Evolutionary conservation across 2,113 vertebrate genomes (phyloP), one percentile per base, ranked within the genome.

Genomic region (Ginglymostoma cirratum): DNA sequence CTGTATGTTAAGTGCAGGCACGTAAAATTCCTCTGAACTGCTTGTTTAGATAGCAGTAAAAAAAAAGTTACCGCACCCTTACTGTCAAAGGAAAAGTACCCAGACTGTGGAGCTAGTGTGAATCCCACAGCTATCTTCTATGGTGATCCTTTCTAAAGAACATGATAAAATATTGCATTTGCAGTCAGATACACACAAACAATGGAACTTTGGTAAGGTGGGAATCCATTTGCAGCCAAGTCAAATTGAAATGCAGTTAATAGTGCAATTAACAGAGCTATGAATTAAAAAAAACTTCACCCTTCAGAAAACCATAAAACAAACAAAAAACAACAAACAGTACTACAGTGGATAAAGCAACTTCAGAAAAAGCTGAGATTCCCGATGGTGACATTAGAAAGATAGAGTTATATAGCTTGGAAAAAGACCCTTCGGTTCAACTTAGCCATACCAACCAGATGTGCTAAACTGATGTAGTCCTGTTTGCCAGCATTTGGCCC

Each of bases 211-310:
- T 38, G 5, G 38, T n/a, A 83, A 99, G 99, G 96, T 99, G 99
- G 99, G 99, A 99, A 97, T 99, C 98, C 99, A 99, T 97, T 97
- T 98, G 96, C 99, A 99, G 97, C 99, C 99, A 96, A 98, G 98
- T 95, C 98, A 98, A 96, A 97, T 98, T 96, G 99, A 98, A 97
- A 98, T 98, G 97, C 98, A 0, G 99, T 99, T 86, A 99, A 99
- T 98, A 99, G 99, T 94, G 98, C 99, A 96, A 99, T 99, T 96
- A 98, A 98, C 97, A 99, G 99, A 98, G 99, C 99, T 96, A 99
- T 99, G 97, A 99, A 98, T 96, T 98, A 99, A 52, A 99, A 99
- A 96, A 98, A 99, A 97, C 98, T 99, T 61, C 99, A 99, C 96
- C 99, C 99, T 78, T 96, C 98, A 85, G 99, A 99, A 97, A 99